Base-by-base conservation (phyloP, 2,888 invertebrate species). In the Calliopum simillimum region DNA sequence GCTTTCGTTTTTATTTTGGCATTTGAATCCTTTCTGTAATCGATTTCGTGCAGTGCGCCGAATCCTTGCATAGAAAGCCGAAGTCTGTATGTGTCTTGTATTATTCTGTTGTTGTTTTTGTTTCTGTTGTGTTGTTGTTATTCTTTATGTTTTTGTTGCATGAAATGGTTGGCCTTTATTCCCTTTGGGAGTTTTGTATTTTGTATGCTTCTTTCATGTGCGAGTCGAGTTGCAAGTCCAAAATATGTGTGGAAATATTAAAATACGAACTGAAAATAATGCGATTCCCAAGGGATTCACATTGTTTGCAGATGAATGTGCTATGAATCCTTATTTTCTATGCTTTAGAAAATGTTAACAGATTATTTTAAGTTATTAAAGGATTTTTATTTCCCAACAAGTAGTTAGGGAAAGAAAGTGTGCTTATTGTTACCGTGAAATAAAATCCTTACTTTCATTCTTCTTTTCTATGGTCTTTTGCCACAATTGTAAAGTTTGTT, bases 11-110 rank as follows among this genome's bases (percentile, higher is more conserved):
- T 67, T 75, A 55, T 64, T 73, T 74, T 74, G 74, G 70, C 74
- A 76, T 71, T 75, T 69, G 73, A 77, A 75, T 74, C 71, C 71
- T 73, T 75, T 76, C 71, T 70, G 69, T 67, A 78, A 81, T 80
- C 81, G 79, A 76, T 78, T 82, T 75, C 71, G 62, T 55, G 13
- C 65, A 79, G 16, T 79, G 84, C 84, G 84, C 83, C 80, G 81
- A 81, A 79, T 82, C 82, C 41, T 21, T 71, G 68, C 71, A 68
- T 68, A 44, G 14, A 71, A 51, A 44, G 46, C 56, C 67, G 67
- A 58, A 47, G 21, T 49, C 25, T 21, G 51, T 64, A 58, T 55
- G 62, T 43, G 63, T 59, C 51, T 21, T 65, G 53, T 21, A 41
- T 49, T 23, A 16, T 16, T 61, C n/a, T 41, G 43, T 41, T 58